A percentile compares a stretch with the other conserved stretches of the same genome.
These are phyloP conservation scores for Ichneumoninae sp. DNA, from an alignment of 2,888 invertebrate genomes.

Conservation along the genomic window DNA sequence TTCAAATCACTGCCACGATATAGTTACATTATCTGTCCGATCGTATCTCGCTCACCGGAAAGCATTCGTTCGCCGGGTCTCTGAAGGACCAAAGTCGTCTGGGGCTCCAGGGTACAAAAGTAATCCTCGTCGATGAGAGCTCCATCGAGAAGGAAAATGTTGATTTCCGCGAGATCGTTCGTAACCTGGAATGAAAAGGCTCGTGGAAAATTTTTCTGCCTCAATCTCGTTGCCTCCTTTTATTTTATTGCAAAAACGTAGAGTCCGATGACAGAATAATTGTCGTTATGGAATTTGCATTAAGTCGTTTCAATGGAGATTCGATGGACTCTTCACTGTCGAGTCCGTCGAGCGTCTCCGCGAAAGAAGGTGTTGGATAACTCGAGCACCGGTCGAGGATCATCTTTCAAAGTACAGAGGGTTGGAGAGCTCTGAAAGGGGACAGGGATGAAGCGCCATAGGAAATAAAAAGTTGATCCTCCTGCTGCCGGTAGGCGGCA, in stretches of 20 bases:
- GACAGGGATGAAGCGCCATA: background rate
- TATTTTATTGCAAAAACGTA: background rate
- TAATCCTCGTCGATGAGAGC: slow-evolving; percentile 89
- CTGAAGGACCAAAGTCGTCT: slow-evolving; percentile 89
- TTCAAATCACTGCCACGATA: too few species aligned
- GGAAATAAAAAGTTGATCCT: slow-evolving; percentile 52
- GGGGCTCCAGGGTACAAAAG: slow-evolving; percentile 90
- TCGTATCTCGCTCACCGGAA: slow-evolving; percentile 78
- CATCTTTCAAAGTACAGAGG: background rate
- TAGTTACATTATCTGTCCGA: background rate
- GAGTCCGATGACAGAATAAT: background rate
- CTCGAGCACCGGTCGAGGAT: background rate
- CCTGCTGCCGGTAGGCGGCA: slow-evolving; percentile 40
- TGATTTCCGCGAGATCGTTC: slow-evolving; percentile 75
- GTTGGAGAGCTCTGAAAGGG: background rate
- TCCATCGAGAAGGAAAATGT: slow-evolving; percentile 80
- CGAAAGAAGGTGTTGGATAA: background rate
- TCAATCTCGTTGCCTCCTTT: background rate
- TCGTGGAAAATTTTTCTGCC: background rate
- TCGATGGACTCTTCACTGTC: background rate
- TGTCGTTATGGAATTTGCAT: background rate
- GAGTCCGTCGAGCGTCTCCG: background rate
- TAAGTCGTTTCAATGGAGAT: background rate
- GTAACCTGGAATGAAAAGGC: slow-evolving; percentile 61
- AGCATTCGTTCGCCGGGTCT: slow-evolving; percentile 81